Base-by-base conservation (phyloP, 2,797 vertebrate genomes). In the Coregonus ussuriensis region DNA sequence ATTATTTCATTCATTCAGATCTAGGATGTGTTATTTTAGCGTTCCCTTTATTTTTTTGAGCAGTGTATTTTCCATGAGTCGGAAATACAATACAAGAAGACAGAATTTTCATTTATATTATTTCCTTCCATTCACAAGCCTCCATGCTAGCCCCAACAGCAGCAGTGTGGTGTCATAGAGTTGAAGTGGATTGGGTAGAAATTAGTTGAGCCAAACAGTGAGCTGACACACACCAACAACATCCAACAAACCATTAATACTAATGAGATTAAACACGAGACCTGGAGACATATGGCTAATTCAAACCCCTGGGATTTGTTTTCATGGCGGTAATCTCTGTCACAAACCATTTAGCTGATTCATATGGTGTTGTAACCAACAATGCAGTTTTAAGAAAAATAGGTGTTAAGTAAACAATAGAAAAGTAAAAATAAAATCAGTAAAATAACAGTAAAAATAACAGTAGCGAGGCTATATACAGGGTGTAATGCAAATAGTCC, bases 71-170 rank as follows among this genome's bases (percentile, higher is more conserved):
- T 54, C 74, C 72, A 35, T 66, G 69, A 63, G 53, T 35, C 56
- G 69, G 52, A 67, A n/a, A 37, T 65, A 68, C 71, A 77, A 74
- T 77, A 15, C 21, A 56, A 56, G 62, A 56, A 65, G 3, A 21
- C 53, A 72, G 67, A 15, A 83, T 85, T 83, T 83, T 77, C 81
- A 83, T 85, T 81, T 81, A 83, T 79, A 81, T 81, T 66, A 71
- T 81, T 72, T 63, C 21, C 73, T 35, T 62, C 66, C n/a, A 13
- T 72, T 79, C 63, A 66, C 74, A 54, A 66, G 69, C 63, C 56
- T 72, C 15, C n/a, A 29, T 75, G 74, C 59, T 77, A 13, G 72
- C 37, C 56, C 74, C 52, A 53, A 72, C 69, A 81, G 71, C 65
- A 71, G 56, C 21, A 41, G 21, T 33, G 25, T 70, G 15, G 37